A percentile compares a stretch with the other conserved stretches of the same genome.
Conservation (phyloP, 2,797 vertebrate genomes). For the Tadarida brasiliensis region DNA sequence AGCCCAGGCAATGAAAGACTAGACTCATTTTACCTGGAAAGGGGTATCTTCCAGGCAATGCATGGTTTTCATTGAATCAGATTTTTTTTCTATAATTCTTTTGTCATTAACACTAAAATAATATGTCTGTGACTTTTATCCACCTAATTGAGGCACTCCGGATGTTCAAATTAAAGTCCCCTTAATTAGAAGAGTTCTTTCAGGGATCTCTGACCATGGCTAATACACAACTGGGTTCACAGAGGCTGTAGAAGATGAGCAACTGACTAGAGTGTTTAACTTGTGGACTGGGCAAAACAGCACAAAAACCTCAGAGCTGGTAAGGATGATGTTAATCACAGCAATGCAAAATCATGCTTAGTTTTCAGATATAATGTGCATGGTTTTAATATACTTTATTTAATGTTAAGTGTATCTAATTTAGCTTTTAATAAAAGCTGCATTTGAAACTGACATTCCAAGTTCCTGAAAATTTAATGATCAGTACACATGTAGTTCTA, state of each 20-base stretch:
- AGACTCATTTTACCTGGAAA: background rate
- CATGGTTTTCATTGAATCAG: background rate
- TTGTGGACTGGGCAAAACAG: background rate
- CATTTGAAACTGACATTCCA: background rate
- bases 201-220: background rate
- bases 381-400: background rate
- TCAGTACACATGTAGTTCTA: background rate
- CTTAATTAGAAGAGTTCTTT: background rate
- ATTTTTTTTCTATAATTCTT: background rate
- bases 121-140: background rate
- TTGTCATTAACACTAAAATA: background rate
- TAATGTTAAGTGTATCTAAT: background rate
- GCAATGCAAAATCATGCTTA: background rate
- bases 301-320: background rate
- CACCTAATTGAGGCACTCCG: background rate
- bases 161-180: background rate
- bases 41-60: background rate
- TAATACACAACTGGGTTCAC: background rate
- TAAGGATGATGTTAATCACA: background rate
- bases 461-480: background rate
- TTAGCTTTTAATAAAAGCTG: background rate
- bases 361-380: background rate
- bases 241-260: background rate
- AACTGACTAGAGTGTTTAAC: background rate
- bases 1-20: background rate